These are phyloP conservation scores for Drosophila eohydei DNA, from an alignment of 2,888 invertebrate genomes.

Conservation along the genomic window DNA sequence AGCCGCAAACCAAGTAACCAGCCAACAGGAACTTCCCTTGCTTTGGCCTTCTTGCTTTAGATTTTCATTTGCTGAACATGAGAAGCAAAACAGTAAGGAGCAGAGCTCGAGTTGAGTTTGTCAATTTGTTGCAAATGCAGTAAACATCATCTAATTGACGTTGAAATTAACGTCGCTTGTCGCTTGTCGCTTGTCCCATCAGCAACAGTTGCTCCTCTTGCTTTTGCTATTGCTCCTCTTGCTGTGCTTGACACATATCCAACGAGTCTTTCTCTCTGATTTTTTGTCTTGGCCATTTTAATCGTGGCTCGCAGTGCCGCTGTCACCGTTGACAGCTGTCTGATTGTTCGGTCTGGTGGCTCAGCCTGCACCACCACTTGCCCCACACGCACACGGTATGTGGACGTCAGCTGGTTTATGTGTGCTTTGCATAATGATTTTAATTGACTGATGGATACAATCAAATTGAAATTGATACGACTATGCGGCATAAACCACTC, in stretches of 20 bases:
- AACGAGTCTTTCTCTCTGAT: conserved; percentile 45
- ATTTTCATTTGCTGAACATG: conserved; percentile 64
- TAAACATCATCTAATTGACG: conserved; percentile 80
- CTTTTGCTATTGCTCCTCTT: conserved; percentile 8
- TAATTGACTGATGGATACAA: conserved; percentile 74
- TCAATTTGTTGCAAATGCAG: conserved; percentile 80
- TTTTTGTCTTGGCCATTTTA: conserved; percentile 55
- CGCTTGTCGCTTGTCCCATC: not conserved
- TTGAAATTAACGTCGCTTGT: conserved; percentile 60
- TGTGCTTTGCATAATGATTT: conserved; percentile 60
- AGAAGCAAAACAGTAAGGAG: conserved; percentile 2
- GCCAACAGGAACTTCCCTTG: conserved; percentile 26
- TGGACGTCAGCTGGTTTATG: conserved; percentile 49
- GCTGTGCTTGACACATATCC: conserved; percentile 74
- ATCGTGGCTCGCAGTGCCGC: conserved; percentile 38
- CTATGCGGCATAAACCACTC: conserved; percentile 18
- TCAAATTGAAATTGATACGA: conserved; percentile 59
- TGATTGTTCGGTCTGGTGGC: conserved; percentile 65
- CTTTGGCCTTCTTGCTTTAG: conserved; percentile 58
- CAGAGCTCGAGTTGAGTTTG: conserved; percentile 58
- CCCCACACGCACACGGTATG: conserved; percentile 1
- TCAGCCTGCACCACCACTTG: conserved; percentile 2
- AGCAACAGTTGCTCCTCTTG: not conserved
- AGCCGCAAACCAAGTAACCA: conserved; percentile 65
- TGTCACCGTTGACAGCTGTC: conserved; percentile 63